Evolutionary conservation across 2,113 vertebrate genomes (phyloP).

Genomic region (Oostethus manadensis): DNA sequence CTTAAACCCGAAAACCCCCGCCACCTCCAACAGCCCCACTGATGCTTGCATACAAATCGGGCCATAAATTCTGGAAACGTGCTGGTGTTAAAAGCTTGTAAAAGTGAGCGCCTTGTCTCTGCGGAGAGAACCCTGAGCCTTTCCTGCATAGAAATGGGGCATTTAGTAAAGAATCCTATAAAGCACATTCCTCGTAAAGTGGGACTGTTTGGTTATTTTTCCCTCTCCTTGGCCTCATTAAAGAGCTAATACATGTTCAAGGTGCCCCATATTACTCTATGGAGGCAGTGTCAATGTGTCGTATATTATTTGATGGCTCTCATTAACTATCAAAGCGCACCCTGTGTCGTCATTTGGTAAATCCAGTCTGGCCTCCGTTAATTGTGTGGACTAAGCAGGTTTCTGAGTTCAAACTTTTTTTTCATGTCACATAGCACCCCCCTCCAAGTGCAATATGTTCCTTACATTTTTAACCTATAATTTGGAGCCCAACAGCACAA

Average conservation of each 20-base stretch:
- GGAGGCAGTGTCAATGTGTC: slow-evolving; percentile 24
- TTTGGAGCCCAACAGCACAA: slow-evolving; percentile 21
- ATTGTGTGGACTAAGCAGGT: neutral
- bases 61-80: slow-evolving; percentile 59
- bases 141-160: slow-evolving; percentile 37
- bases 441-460: slow-evolving; percentile 2
- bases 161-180: slow-evolving; percentile 60
- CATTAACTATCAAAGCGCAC: slow-evolving; percentile 17
- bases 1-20: neutral
- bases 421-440: too few relatives aligned
- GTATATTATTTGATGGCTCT: slow-evolving; percentile 24
- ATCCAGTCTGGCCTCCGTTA: slow-evolving; percentile 20
- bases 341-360: slow-evolving; percentile 13
- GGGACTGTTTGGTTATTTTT: slow-evolving; percentile 55
- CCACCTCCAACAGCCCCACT: neutral
- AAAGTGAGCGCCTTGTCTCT: slow-evolving; percentile 46
- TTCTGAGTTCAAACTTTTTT: slow-evolving; percentile 18
- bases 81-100: slow-evolving; percentile 61
- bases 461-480: slow-evolving; percentile 27
- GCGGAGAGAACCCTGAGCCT: slow-evolving; percentile 30
- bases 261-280: slow-evolving; percentile 55
- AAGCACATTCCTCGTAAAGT: slow-evolving; percentile 65
- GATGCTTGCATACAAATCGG: slow-evolving; percentile 38
- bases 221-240: slow-evolving; percentile 65
- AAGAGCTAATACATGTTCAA: slow-evolving; percentile 57